Conservation (phyloP, 2,888 invertebrate genomes). For the Acrobasis suavella region DNA sequence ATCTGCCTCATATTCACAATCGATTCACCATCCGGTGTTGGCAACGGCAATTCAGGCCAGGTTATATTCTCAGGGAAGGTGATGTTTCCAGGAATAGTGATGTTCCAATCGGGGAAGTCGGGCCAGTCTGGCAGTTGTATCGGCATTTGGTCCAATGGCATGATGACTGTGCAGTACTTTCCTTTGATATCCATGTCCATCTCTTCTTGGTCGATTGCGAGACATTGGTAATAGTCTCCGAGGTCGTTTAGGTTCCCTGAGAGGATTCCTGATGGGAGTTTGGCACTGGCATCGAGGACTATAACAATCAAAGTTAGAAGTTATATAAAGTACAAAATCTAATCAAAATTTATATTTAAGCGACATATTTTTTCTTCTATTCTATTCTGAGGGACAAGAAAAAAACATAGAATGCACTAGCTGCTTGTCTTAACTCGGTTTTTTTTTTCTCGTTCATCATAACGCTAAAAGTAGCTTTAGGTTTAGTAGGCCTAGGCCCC, state of each 20-base stretch:
- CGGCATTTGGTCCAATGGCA: constrained; percentile 43
- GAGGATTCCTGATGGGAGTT: constrained; percentile 61
- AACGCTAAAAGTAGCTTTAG: no score
- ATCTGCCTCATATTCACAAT: constrained; percentile 26
- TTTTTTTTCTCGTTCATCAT: no score
- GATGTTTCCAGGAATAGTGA: constrained; percentile 8
- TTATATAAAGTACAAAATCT: not conserved
- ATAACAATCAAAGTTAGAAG: constrained; percentile 26
- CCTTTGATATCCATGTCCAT: constrained; percentile 55
- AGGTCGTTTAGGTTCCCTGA: constrained; percentile 62
- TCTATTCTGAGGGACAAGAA: no score
- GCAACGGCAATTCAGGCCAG: constrained; percentile 31
- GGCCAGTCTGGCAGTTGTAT: constrained; percentile 35
- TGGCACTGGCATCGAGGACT: constrained; percentile 73
- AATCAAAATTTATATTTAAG: not conserved
- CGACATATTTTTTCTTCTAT: no score
- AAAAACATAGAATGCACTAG: no score
- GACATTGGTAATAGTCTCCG: constrained; percentile 64
- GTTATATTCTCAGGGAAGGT: constrained; percentile 28
- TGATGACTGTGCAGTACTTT: constrained; percentile 63
- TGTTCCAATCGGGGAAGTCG: constrained; percentile 27
- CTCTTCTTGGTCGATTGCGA: constrained; percentile 41
- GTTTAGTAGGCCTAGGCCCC: no score
- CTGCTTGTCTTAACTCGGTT: no score
- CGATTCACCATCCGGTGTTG: constrained; percentile 27